A percentile compares a stretch with the other conserved stretches of the same genome.
These are phyloP conservation scores for Empidonax alnorum DNA, from an alignment of 2,113 vertebrate genomes.

Conservation along the genomic window DNA sequence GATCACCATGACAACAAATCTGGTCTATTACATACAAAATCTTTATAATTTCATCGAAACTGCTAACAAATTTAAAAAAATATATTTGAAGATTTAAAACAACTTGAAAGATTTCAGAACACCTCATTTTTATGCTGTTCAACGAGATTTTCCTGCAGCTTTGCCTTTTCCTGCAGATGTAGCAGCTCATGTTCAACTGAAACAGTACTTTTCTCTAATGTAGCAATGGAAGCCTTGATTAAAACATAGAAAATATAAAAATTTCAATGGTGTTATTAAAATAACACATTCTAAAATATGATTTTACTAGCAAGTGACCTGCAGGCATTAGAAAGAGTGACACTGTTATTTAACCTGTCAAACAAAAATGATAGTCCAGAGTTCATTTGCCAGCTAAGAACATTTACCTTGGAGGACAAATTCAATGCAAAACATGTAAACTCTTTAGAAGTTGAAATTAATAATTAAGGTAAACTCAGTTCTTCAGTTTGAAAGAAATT, in stretches of 20 bases:
- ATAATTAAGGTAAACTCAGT: not conserved
- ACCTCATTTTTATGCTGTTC: constrained; percentile 81
- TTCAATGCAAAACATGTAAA: not conserved
- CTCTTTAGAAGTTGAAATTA: not conserved
- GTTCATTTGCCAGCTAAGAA: not conserved
- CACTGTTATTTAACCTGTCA: not conserved
- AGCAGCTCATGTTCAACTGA: constrained; percentile 74
- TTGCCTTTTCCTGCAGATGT: constrained; percentile 73
- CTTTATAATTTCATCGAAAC: not conserved
- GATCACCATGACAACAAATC: not conserved
- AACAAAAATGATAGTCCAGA: not conserved
- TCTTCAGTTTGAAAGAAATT: not conserved
- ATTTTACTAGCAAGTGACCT: not conserved
- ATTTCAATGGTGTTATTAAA: not conserved
- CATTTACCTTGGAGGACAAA: not conserved
- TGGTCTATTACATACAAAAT: not conserved
- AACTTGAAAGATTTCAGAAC: not conserved
- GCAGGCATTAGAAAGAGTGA: not conserved
- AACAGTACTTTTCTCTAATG: constrained; percentile 71
- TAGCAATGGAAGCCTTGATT: constrained; percentile 73
- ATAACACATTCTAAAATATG: not conserved
- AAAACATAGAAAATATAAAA: not conserved
- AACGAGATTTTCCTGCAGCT: constrained; percentile 73
- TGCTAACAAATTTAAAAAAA: not conserved
- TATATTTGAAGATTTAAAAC: not conserved